A percentile compares a stretch with the other conserved stretches of the same genome.
phyloP scores from a whole-genome alignment of 2,888 invertebrate species.

The Nipponacmea schrenckii region DNA sequence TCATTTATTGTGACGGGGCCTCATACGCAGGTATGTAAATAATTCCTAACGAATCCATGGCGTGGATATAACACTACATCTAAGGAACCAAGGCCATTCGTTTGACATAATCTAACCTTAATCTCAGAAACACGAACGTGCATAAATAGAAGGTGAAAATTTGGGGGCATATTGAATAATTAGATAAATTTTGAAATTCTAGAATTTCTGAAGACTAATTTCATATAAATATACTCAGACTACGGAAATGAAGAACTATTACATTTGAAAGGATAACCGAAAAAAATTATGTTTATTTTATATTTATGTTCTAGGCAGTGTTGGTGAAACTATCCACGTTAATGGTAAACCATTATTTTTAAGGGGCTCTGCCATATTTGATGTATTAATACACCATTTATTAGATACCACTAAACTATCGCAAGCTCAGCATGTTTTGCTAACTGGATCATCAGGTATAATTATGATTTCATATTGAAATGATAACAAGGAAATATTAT shows the following conservation, averaged over 20 bases:
- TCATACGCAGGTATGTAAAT: conserved; percentile 39
- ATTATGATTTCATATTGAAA: not conserved
- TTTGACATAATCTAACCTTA: too few species aligned
- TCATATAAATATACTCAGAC: too few species aligned
- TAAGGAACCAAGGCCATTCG: too few species aligned
- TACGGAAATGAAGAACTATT: too few species aligned
- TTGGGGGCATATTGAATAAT: too few species aligned
- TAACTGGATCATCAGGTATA: conserved; percentile 46
- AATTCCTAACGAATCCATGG: not conserved
- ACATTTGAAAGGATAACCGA: not conserved
- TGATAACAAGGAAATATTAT: not conserved
- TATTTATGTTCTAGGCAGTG: conserved; percentile 39
- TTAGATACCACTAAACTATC: conserved; percentile 31
- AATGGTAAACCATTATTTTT: conserved; percentile 36
- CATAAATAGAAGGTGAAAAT: too few species aligned
- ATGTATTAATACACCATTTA: conserved; percentile 41
- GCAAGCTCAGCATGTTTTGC: conserved; percentile 41
- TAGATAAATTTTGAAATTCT: too few species aligned
- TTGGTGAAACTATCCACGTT: conserved; percentile 26
- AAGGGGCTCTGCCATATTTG: conserved; percentile 40
- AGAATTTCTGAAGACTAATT: not conserved
- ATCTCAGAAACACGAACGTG: too few species aligned
- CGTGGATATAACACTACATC: too few species aligned
- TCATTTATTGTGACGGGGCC: conserved; percentile 50
- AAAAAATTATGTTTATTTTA: not conserved